Base-by-base conservation (phyloP, 2,888 invertebrate species). In the Dastarcus helophoroides region DNA sequence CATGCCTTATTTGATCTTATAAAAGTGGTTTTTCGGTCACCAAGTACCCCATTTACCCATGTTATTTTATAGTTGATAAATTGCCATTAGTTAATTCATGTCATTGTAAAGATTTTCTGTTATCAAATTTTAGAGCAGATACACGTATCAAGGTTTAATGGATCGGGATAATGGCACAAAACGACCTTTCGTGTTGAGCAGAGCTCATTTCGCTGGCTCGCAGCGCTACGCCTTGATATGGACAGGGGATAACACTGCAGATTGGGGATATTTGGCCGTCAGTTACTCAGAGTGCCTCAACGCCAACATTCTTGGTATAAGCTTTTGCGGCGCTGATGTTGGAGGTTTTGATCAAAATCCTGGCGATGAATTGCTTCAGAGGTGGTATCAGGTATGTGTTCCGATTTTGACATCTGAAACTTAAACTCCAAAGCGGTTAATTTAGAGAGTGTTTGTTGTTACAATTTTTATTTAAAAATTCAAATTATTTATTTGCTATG, bases 341-440 rank as follows among this genome's bases (percentile, higher is more conserved):
- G 95, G 91, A 4, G 98, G 97, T 0, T 98, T 98, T 70, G 91
- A 93, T 65, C 79, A 80, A 38, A 85, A 90, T 58, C 93, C 94
- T 0, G 88, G 90, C 39, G 60, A 73, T 0, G 91, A 97, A 56
- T 68, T 98, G 9, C 70, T 93, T 48, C 73, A 82, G 13, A 69
- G 97, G 34, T 56, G 51, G 52, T 58, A 51, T 1, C 62, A 89
- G 73, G 79, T 78, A 48, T 43, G 46, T 33, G 1, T n/a, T n/a
- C n/a, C n/a, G n/a, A n/a, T n/a, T n/a, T n/a, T n/a, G n/a, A n/a
- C n/a, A n/a, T n/a, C n/a, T n/a, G n/a, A n/a, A n/a, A n/a, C n/a
- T n/a, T n/a, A n/a, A n/a, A n/a, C n/a, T n/a, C n/a, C n/a, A n/a
- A n/a, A n/a, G n/a, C n/a, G n/a, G n/a, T n/a, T n/a, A n/a, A n/a